Percentiles rank a stretch among this genome's conserved stretches.
These are phyloP conservation scores for Eupithecia insigniata DNA, from an alignment of 2,888 invertebrate species.

Conservation along the genomic window DNA sequence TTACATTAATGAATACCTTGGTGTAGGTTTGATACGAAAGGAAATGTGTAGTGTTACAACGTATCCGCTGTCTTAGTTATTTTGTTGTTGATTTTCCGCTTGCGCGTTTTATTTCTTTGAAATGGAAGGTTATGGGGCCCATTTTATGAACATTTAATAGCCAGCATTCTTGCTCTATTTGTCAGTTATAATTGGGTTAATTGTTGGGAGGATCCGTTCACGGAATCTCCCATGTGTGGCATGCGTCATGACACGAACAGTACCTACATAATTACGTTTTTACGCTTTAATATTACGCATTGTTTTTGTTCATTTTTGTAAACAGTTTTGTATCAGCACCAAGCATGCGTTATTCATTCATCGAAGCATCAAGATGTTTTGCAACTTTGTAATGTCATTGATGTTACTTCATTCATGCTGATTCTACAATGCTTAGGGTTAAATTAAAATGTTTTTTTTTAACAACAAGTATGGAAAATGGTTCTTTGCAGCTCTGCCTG, in stretches of 20 bases:
- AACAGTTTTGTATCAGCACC: conserved; percentile 22
- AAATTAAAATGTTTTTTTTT: background rate
- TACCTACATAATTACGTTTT: conserved; percentile 20
- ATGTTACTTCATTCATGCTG: conserved; percentile 9
- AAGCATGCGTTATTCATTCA: conserved; percentile 12
- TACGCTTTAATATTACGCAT: conserved; percentile 42
- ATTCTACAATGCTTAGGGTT: background rate
- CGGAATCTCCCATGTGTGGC: conserved; percentile 58
- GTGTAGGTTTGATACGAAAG: conserved; percentile 53
- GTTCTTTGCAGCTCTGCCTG: background rate
- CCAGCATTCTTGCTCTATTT: conserved; percentile 55
- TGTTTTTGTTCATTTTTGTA: conserved; percentile 40
- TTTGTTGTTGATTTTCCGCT: conserved; percentile 50
- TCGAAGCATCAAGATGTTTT: conserved; percentile 23
- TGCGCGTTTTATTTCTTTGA: conserved; percentile 48
- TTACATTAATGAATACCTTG: conserved; percentile 53
- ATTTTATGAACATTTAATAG: conserved; percentile 49
- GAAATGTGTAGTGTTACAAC: conserved; percentile 55
- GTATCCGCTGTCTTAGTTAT: conserved; percentile 55
- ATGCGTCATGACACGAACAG: conserved; percentile 50
- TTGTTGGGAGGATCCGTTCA: conserved; percentile 70
- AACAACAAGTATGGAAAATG: background rate
- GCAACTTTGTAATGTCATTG: conserved; percentile 8
- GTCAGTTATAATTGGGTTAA: conserved; percentile 71
- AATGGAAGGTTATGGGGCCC: conserved; percentile 47